These are phyloP conservation scores for Conistra vaccinii DNA, from an alignment of 2,888 invertebrate genomes.

Conservation along the genomic window DNA sequence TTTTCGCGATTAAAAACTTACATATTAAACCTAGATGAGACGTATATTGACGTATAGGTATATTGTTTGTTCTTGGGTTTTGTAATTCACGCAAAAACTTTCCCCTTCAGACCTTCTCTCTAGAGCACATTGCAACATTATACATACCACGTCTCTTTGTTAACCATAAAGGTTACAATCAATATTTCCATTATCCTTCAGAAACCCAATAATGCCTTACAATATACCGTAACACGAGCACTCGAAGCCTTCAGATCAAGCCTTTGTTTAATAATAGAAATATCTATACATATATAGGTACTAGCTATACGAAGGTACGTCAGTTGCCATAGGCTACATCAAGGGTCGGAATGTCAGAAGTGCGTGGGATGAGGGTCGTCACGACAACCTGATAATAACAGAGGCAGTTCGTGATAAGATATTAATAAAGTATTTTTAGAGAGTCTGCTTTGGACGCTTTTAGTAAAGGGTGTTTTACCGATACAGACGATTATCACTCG, in stretches of 20 bases:
- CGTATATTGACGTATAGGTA: too few relatives aligned
- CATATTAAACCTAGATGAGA: too few relatives aligned
- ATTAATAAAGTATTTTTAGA: slow-evolving; percentile 19
- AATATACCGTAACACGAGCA: slow-evolving; percentile 49
- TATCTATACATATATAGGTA: slow-evolving; percentile 10
- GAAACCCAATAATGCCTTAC: slow-evolving; percentile 48
- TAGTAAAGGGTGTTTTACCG: not conserved
- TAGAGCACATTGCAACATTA: not conserved
- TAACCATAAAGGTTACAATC: slow-evolving; percentile 27
- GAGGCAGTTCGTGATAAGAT: slow-evolving; percentile 17
- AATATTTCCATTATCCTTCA: slow-evolving; percentile 47
- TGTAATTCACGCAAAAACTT: not conserved
- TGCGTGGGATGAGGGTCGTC: slow-evolving; percentile 53
- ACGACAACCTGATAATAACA: slow-evolving; percentile 48
- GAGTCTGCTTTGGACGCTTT: not conserved
- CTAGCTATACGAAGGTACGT: not conserved
- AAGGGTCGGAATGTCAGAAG: slow-evolving; percentile 45
- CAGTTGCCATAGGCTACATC: slow-evolving; percentile 59
- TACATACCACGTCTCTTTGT: slow-evolving; percentile 24
- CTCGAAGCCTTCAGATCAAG: slow-evolving; percentile 36
- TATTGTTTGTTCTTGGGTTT: too few relatives aligned
- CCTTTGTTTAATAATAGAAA: slow-evolving; percentile 57
- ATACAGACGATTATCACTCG: not conserved
- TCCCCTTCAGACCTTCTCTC: not conserved
- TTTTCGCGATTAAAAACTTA: too few relatives aligned